phyloP scores from a whole-genome alignment of 2,797 vertebrate genomes.

The Myioborus melanocephalus region DNA sequence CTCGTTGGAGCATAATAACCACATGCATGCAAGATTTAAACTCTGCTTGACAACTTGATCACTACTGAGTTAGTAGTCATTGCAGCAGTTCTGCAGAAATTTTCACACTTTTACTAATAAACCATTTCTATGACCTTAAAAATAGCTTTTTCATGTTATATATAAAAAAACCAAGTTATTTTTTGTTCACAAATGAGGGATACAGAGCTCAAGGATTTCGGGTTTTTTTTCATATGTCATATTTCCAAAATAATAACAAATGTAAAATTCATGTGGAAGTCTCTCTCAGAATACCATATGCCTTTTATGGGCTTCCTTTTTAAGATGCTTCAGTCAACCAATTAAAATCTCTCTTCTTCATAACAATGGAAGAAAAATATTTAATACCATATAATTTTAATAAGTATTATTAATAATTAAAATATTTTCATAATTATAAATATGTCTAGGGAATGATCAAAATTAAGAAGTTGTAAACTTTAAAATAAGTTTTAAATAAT shows the following conservation, averaged over 20 bases:
- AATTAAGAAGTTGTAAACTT: not conserved
- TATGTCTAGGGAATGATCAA: not conserved
- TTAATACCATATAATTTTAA: not conserved
- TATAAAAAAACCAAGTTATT: accelerated
- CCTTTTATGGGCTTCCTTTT: not conserved
- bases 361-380: not conserved
- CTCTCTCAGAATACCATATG: not conserved
- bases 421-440: not conserved
- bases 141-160: not conserved
- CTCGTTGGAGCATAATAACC: not conserved
- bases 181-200: not conserved
- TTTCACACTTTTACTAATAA: not conserved
- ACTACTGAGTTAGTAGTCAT: not conserved
- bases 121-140: not conserved
- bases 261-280: not conserved
- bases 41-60: not conserved
- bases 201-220: not conserved
- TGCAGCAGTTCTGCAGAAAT: not conserved
- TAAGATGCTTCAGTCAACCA: not conserved
- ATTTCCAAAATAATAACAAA: not conserved
- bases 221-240: not conserved
- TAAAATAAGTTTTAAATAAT: not conserved
- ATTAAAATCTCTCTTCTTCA: not conserved
- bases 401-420: not conserved
- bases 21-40: not conserved